Percentiles rank a stretch among this genome's conserved stretches.
Conservation (phyloP, 2,797 vertebrate species). For the Trachops cirrhosus region DNA sequence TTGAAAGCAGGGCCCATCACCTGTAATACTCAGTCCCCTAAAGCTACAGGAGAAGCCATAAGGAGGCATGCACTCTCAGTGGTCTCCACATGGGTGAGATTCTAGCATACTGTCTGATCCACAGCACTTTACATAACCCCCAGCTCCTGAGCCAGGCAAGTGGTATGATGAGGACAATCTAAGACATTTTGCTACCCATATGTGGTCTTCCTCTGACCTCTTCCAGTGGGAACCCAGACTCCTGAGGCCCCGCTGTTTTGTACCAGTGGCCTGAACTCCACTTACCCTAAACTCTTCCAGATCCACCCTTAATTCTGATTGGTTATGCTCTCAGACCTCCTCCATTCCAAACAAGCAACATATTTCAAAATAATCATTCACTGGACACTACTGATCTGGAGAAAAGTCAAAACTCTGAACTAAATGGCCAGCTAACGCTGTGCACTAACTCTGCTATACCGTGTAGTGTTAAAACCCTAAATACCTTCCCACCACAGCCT, state of each 20-base stretch:
- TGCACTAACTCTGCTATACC: fast-evolving
- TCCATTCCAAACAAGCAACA: background rate
- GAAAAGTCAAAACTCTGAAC: background rate
- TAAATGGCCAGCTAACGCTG: background rate
- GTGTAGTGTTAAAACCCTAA: no score
- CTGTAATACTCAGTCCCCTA: no score
- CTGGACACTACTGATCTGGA: background rate
- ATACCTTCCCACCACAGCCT: background rate
- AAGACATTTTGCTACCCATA: background rate
- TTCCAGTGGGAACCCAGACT: background rate
- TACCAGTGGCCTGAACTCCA: background rate
- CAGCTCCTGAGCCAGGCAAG: background rate
- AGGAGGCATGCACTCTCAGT: background rate
- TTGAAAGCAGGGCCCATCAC: background rate
- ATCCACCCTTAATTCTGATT: background rate
- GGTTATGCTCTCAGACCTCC: no score
- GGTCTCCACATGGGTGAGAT: background rate
- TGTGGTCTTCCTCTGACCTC: background rate
- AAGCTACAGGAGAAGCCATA: background rate
- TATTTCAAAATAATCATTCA: background rate
- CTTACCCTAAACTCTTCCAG: background rate
- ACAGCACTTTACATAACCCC: background rate
- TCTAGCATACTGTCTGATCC: background rate
- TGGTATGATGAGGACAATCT: background rate
- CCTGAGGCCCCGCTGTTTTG: fast-evolving